Evolutionary conservation across 2,797 vertebrate genomes (phyloP), one percentile per base, ranked within the genome.

Genomic region (Chelonia mydas): DNA sequence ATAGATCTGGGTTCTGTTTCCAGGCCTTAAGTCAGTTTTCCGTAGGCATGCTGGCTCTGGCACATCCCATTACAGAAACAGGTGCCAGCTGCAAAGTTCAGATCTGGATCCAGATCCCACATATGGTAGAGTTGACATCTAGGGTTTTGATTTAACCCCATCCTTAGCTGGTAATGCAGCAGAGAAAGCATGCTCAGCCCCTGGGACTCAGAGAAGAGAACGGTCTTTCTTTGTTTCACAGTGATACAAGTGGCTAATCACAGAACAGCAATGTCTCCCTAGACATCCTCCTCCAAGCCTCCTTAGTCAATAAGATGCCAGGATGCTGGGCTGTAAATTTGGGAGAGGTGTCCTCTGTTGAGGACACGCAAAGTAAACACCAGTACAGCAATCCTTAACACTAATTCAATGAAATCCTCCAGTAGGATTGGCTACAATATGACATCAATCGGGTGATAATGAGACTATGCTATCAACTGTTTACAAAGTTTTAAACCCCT

Each of bases 91-190:
- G 77, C 83, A 11, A 83, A 87, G 65, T 8, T 68, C 65, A 50
- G 68, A n/a, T 77, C 23, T 23, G 37, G 49, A 19, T 91, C 90
- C 33, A 1, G 9, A 9, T 47, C 83, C 82, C 86, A 94, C 47
- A 23, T 31, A 33, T 1, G 3, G 76, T 86, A 88, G 33, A 86
- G 11, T 1, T 15, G 65, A 11, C 76, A 57, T 27, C 45, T 47
- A 37, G 27, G 27, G 55, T 11, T 7, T 51, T 82, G 80, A 65
- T 90, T 82, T 65, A 41, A 59, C 50, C 65, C 45, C 41, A 6
- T 13, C 45, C 23, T 88, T 11, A 12, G 5, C 0, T 33, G 25
- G 85, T 23, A 93, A 37, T 1, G 1, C 45, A 21, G 28, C 0
- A 19, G 49, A 88, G 77, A 23, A n/a, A 7, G 3, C 81, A 54